Base-by-base conservation (phyloP, 2,113 vertebrate species). In the Scomber colias region DNA sequence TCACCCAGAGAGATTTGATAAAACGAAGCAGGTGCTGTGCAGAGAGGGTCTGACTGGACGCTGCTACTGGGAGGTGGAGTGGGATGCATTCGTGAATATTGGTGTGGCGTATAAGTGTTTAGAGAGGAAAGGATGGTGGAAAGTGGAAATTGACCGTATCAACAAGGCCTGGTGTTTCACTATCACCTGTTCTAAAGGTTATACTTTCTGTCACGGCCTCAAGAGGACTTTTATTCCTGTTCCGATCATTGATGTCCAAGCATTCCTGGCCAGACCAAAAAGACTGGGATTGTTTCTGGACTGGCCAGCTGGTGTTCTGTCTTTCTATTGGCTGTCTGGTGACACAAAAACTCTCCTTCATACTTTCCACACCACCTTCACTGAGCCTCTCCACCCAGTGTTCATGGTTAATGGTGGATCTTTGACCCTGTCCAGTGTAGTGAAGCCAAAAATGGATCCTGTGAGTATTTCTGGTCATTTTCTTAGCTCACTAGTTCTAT, bases 131-230 rank as follows among this genome's bases (percentile, higher is more conserved):
- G 76, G 76, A 24, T 0, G 0, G 14, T 2, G 9, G 49, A 14
- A 48, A 5, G 0, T 0, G 0, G 17, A 3, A 0, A 57, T 50
- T 8, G 0, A 4, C n/a, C 0, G 0, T 0, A 56, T 0, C 10
- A 2, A 56, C 27, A 60, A 0, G 0, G 45, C 59, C 11, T 78
- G 76, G 76, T 24, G 7, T 13, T 56, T 64, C 21, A 0, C 0
- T 8, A 56, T 48, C 5, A 5, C 0, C 16, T 3, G 0, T 0
- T 17, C 2, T 7, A 1, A 14, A 0, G 61, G 72, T 16, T 49
- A 19, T 17, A 44, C 44, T 11, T 67, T 76, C 55, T 1, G 3
- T 16, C 63, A 59, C 14, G 4, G 7, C 0, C 5, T 4, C 10
- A 48, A 2, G 8, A 4, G 16, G 1, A 48, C 27, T 3, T 67